These are phyloP conservation scores for Ageneiosus marmoratus DNA, from an alignment of 2,113 vertebrate genomes.

Conservation along the genomic window DNA sequence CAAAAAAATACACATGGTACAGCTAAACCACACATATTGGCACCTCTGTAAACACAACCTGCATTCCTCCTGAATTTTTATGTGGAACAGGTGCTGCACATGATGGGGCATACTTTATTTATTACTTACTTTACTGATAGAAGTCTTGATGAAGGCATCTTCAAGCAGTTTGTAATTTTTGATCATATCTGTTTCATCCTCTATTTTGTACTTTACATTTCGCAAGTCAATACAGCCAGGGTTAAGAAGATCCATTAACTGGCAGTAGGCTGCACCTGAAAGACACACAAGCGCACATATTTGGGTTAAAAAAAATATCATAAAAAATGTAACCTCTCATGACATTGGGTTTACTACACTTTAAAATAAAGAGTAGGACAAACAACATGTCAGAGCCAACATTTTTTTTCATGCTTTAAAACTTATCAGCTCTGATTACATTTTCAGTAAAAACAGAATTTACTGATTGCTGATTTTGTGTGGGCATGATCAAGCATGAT, in stretches of 20 bases:
- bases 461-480: no score
- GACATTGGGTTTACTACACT: neutral
- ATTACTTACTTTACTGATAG: conserved; percentile 55
- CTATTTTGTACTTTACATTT: conserved; percentile 55
- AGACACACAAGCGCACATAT: no score
- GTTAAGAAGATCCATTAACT: conserved; percentile 63
- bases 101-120: neutral
- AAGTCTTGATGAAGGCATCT: conserved; percentile 54
- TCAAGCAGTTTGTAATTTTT: conserved; percentile 64
- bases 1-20: neutral
- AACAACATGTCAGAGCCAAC: neutral
- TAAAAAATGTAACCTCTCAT: neutral
- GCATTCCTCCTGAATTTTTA: neutral
- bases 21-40: neutral
- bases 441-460: neutral
- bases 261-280: conserved; percentile 67
- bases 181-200: conserved; percentile 27
- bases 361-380: neutral
- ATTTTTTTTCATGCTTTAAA: neutral
- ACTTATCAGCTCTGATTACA: neutral
- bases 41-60: neutral
- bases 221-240: conserved; percentile 59
- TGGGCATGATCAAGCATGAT: no score
- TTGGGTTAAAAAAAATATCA: no score
- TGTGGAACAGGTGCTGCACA: neutral